Percentiles rank a stretch among this genome's conserved stretches.
Evolutionary conservation across 2,888 invertebrate genomes (phyloP).

Genomic region (Trichopoda pennipes): DNA sequence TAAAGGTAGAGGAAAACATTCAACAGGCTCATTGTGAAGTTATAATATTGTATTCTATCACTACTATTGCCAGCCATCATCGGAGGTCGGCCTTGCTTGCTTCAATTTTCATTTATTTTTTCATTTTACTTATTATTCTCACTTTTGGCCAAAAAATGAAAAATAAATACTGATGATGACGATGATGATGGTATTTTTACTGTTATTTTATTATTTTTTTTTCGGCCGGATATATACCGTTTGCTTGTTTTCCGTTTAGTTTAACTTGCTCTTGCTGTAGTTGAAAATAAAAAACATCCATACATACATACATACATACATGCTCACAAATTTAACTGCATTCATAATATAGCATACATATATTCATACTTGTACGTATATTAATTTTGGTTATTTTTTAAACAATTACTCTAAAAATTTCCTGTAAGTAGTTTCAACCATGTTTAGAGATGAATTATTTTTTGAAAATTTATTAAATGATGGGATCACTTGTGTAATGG

Average conservation of each 20-base stretch:
- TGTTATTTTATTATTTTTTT: constrained; percentile 27
- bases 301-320: not conserved
- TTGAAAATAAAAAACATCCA: constrained; percentile 31
- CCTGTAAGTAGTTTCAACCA: constrained; percentile 64
- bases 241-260: constrained; percentile 68
- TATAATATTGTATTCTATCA: constrained; percentile 66
- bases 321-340: not conserved
- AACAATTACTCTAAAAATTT: constrained; percentile 68
- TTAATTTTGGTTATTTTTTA: constrained; percentile 67
- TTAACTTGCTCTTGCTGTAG: constrained; percentile 65
- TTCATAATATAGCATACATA: not conserved
- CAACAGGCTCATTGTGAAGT: constrained; percentile 66
- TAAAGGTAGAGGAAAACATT: constrained; percentile 54
- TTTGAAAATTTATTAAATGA: constrained; percentile 67
- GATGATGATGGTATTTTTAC: constrained; percentile 36
- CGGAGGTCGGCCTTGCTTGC: constrained; percentile 59
- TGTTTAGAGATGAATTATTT: constrained; percentile 67
- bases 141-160: constrained; percentile 46
- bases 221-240: constrained; percentile 65
- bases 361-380: constrained; percentile 49
- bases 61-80: constrained; percentile 51
- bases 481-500: constrained; percentile 60
- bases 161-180: constrained; percentile 32
- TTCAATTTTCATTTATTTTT: constrained; percentile 41
- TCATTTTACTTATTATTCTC: constrained; percentile 44